Conservation (phyloP, 30 jellyfish, hydroid and myxozoan species). For the Rhopilema esculentum region DNA sequence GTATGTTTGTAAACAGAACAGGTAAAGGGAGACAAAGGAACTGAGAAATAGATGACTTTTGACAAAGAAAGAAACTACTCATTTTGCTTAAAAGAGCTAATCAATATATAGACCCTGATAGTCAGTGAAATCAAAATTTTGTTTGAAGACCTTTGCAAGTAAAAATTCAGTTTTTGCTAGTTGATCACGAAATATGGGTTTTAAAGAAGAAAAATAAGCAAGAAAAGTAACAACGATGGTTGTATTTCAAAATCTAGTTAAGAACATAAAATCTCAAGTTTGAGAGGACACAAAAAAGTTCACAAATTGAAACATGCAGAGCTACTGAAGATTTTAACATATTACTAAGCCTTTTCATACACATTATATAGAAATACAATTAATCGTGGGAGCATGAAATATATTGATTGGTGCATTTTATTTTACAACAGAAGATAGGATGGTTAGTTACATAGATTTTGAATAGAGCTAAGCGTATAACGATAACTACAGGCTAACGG, state of each 20-base stretch:
- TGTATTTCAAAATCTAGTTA: slow-evolving; percentile 56
- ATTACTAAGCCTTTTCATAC: slow-evolving; percentile 71
- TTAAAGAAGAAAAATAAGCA: background rate
- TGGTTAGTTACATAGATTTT: background rate
- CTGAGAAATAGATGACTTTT: background rate
- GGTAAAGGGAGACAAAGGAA: background rate
- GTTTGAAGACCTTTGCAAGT: no score
- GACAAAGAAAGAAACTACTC: background rate
- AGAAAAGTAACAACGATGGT: background rate
- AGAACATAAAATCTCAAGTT: slow-evolving; percentile 49
- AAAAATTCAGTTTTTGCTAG: no score
- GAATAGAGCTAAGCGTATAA: background rate
- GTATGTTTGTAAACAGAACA: background rate
- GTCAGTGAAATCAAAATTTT: no score
- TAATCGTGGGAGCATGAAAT: slow-evolving; percentile 24
- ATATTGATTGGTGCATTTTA: slow-evolving; percentile 16
- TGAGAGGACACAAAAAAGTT: slow-evolving; percentile 66
- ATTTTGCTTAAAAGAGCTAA: no score
- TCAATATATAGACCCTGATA: no score
- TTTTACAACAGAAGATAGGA: slow-evolving; percentile 8
- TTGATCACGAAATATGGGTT: background rate
- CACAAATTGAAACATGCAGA: slow-evolving; percentile 69
- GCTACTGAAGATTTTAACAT: slow-evolving; percentile 58
- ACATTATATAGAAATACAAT: slow-evolving; percentile 31
- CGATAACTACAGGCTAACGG: slow-evolving; percentile 13